Conservation (phyloP, 2,888 invertebrate genomes). For the Nyleta sp. region DNA sequence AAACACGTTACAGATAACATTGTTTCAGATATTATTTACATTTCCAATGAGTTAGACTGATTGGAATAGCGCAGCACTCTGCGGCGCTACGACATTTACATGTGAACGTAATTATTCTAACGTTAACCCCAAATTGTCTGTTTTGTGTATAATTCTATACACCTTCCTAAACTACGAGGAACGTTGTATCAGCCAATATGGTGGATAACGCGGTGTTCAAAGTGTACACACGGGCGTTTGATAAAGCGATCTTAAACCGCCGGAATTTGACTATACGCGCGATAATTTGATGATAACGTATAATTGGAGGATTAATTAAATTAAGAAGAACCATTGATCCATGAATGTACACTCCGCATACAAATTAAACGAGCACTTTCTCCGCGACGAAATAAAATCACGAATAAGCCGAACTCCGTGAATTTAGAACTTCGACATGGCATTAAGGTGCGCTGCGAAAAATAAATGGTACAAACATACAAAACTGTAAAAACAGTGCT, state of each 20-base stretch:
- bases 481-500: no score
- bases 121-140: constrained; percentile 30
- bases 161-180: constrained; percentile 5
- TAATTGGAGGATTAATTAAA: no score
- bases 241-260: constrained; percentile 13
- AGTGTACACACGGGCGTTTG: constrained; percentile 22
- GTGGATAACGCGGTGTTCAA: constrained; percentile 23
- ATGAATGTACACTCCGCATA: no score
- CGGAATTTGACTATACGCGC: constrained; percentile 12
- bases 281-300: constrained; percentile 1
- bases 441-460: no score
- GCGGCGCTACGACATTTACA: constrained; percentile 33
- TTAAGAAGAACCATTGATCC: no score
- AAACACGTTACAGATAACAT: constrained; percentile 25
- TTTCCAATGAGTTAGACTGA: constrained; percentile 30
- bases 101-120: constrained; percentile 44
- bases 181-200: constrained; percentile 25
- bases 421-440: no score
- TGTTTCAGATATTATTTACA: constrained; percentile 42
- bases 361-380: no score
- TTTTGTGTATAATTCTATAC: constrained; percentile 44
- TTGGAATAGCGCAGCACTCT: constrained; percentile 22
- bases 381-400: no score
- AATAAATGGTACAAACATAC: no score
- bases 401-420: no score